phyloP scores from a whole-genome alignment of 2,797 vertebrate species.

The Momotus momota region DNA sequence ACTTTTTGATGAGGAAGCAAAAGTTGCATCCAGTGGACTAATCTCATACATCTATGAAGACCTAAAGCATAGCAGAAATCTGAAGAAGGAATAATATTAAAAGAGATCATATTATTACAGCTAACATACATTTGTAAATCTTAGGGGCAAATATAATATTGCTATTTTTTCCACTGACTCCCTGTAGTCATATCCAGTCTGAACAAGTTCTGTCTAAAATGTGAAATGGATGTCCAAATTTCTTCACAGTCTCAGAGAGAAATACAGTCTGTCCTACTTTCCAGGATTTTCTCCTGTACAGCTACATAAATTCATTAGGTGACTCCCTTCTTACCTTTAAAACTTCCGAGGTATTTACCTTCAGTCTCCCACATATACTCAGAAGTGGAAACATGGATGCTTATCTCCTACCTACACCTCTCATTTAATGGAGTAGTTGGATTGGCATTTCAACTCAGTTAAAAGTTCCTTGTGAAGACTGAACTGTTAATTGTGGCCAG shows the following conservation, averaged over 20 bases:
- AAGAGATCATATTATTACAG: not conserved
- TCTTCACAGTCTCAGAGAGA: not conserved
- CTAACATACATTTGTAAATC: not conserved
- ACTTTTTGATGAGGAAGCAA: not conserved
- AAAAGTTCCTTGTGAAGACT: not conserved
- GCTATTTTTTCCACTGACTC: not conserved
- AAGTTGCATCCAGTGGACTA: not conserved
- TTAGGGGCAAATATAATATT: not conserved
- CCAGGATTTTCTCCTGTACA: not conserved
- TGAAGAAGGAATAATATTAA: not conserved
- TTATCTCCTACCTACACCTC: not conserved
- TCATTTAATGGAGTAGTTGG: not conserved
- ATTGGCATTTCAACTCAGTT: not conserved
- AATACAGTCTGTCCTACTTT: not conserved
- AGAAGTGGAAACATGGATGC: not conserved
- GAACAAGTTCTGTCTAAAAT: not conserved
- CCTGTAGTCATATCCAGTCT: not conserved
- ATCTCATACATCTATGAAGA: not conserved
- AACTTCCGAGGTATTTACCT: not conserved
- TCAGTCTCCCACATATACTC: not conserved
- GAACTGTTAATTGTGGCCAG: not conserved
- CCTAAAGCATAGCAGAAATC: not conserved
- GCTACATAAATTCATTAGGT: not conserved
- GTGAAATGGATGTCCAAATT: not conserved
- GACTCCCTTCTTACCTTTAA: not conserved